phyloP scores from a whole-genome alignment of 2,113 vertebrate genomes.

The Carassius gibelio region DNA sequence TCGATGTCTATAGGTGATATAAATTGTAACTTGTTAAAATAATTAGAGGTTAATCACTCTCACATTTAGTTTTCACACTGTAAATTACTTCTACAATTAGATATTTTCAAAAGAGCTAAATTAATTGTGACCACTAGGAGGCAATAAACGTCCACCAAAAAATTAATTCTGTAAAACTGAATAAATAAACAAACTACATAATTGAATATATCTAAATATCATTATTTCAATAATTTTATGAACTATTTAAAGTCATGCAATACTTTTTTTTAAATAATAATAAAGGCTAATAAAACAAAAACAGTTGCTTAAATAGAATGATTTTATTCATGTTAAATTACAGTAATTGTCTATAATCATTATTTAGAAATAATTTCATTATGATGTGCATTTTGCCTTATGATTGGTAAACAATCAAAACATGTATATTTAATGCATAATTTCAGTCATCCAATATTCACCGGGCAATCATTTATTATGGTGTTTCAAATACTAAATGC shows the following conservation, averaged over 20 bases:
- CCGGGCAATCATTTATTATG: background rate
- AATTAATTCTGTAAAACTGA: background rate
- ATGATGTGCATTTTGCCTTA: background rate
- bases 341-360: background rate
- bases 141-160: slow-evolving; percentile 17
- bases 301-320: background rate
- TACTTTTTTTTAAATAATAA: background rate
- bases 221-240: background rate
- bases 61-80: background rate
- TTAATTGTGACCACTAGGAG: slow-evolving; percentile 30
- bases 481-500: background rate
- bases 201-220: background rate
- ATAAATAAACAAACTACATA: background rate
- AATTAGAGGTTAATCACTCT: background rate
- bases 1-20: background rate
- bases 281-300: too few species aligned
- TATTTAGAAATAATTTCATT: background rate
- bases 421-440: background rate
- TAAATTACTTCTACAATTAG: background rate
- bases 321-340: too few species aligned
- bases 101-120: background rate
- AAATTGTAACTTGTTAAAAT: background rate
- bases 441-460: background rate
- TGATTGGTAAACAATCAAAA: background rate
- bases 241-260: background rate